These are phyloP conservation scores for Smittia sp. DNA, from an alignment of 2,888 invertebrate species.

Conservation along the genomic window DNA sequence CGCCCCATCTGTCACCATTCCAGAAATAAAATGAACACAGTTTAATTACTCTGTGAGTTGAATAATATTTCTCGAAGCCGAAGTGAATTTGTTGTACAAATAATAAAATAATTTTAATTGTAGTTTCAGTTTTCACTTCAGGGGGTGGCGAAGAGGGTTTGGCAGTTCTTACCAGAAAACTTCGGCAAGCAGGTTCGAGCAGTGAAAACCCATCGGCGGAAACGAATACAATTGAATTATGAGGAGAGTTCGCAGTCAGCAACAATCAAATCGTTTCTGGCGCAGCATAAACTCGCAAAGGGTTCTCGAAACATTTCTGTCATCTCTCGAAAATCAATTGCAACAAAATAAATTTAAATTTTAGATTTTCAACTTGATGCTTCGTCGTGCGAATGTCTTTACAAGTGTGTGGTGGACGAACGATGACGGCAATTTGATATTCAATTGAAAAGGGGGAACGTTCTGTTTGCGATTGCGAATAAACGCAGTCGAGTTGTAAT, in stretches of 20 bases:
- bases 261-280: not conserved
- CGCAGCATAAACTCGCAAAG: not conserved
- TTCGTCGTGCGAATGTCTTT: not conserved
- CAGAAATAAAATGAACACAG: not conserved
- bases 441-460: no score
- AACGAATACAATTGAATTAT: constrained; percentile 15
- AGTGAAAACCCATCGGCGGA: constrained; percentile 9
- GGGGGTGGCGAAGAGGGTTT: not conserved
- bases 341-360: constrained; percentile 1
- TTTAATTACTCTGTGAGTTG: not conserved
- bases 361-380: not conserved
- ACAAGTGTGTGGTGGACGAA: not conserved
- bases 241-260: not conserved
- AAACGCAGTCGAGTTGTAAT: no score
- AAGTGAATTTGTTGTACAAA: not conserved
- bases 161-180: not conserved
- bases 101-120: constrained; percentile 22
- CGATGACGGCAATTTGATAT: no score
- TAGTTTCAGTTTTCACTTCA: constrained; percentile 2
- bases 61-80: not conserved
- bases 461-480: no score
- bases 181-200: not conserved
- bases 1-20: constrained; percentile 16
- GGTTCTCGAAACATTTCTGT: not conserved
- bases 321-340: not conserved